A percentile compares a stretch with the other conserved stretches of the same genome.
Conservation (phyloP, 2,888 invertebrate genomes). For the Plebejus anna region DNA sequence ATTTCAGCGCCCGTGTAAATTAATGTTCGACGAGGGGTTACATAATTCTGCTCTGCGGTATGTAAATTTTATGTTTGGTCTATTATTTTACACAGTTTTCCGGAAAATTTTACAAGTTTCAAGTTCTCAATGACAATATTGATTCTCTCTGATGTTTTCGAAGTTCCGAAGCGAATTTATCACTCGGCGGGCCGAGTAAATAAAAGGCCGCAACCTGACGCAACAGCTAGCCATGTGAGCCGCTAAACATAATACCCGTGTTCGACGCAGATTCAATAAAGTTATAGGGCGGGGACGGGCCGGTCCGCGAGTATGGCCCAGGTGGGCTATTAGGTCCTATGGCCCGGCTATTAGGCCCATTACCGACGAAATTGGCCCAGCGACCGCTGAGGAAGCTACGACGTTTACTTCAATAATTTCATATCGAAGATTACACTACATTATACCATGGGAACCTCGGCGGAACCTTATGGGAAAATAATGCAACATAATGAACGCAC, state of each 20-base stretch:
- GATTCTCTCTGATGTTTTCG: not conserved
- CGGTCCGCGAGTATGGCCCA: conserved; percentile 66
- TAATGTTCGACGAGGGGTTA: not conserved
- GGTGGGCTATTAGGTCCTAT: conserved; percentile 72
- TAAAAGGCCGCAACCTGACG: not conserved
- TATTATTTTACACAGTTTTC: not conserved
- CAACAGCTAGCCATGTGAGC: conserved; percentile 41
- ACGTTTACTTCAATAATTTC: conserved; percentile 39
- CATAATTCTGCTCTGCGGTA: not conserved
- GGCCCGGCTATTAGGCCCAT: conserved; percentile 72
- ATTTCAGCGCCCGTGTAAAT: conserved; percentile 4
- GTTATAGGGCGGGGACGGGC: conserved; percentile 62
- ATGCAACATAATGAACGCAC: conserved; percentile 22
- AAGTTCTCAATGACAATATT: too few relatives aligned
- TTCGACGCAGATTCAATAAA: conserved; percentile 48
- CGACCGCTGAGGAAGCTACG: conserved; percentile 79
- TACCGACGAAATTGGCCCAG: conserved; percentile 72
- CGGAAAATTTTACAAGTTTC: not conserved
- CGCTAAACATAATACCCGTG: conserved; percentile 40
- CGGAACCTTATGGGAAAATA: conserved; percentile 25
- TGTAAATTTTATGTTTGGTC: not conserved
- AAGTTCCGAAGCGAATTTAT: not conserved
- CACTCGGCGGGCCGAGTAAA: not conserved
- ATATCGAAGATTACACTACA: conserved; percentile 14
- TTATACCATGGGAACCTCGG: conserved; percentile 18